A percentile compares a stretch with the other conserved stretches of the same genome.
phyloP scores from a whole-genome alignment of 2,113 vertebrate species.

The Fregata magnificens region DNA sequence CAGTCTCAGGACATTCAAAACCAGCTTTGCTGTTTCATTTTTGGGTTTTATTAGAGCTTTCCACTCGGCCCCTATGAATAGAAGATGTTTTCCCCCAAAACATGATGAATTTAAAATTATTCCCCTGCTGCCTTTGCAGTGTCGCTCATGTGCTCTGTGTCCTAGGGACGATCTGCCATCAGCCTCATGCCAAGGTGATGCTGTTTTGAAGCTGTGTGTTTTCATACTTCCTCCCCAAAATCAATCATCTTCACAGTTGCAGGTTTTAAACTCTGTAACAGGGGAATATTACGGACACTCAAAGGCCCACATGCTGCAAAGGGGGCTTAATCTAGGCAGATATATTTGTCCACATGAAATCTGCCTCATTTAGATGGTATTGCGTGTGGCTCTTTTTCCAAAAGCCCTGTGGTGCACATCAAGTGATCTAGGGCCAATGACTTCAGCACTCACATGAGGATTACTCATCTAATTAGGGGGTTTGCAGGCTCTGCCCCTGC shows the following conservation, averaged over 20 bases:
- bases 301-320: not conserved
- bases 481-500: conserved; percentile 38
- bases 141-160: not conserved
- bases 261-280: not conserved
- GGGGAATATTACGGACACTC: not conserved
- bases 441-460: conserved; percentile 61
- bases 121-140: not conserved
- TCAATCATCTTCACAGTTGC: not conserved
- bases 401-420: not conserved
- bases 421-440: not conserved
- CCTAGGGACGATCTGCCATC: not conserved
- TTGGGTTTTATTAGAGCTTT: not conserved
- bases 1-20: not conserved
- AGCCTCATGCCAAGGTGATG: not conserved
- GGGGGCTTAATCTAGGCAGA: not conserved
- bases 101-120: not conserved
- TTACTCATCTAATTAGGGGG: conserved; percentile 60
- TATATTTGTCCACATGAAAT: not conserved
- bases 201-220: not conserved
- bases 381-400: not conserved
- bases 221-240: not conserved
- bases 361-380: conserved; percentile 9
- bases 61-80: not conserved
- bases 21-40: not conserved
- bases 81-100: not conserved